Evolutionary conservation across 1,140 invertebrate genomes (phyloP).

Genomic region (Trichomalopsis sarcophagae): DNA sequence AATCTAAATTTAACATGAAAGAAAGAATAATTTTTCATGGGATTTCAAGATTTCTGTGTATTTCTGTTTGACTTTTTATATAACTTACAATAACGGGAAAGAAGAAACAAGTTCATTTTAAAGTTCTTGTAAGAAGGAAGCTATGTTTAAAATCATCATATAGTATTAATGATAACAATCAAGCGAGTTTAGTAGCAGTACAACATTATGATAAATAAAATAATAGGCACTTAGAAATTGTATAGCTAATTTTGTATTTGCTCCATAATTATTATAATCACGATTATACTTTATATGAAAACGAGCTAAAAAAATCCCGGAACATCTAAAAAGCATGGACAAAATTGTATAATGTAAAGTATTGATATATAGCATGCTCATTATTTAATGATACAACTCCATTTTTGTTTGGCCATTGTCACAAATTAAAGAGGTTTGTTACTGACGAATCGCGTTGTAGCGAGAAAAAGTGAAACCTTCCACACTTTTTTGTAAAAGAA

Average conservation of each 20-base stretch:
- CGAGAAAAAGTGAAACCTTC: slow-evolving; percentile 38
- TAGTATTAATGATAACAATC: slow-evolving; percentile 49
- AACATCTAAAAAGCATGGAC: slow-evolving; percentile 13
- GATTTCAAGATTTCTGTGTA: slow-evolving; percentile 31
- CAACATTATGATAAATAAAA: slow-evolving; percentile 52
- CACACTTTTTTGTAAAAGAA: slow-evolving; percentile 33
- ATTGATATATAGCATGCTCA: not conserved
- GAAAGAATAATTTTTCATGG: not conserved
- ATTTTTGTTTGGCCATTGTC: slow-evolving; percentile 29
- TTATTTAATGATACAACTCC: slow-evolving; percentile 8
- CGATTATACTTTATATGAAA: slow-evolving; percentile 54
- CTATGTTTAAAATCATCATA: slow-evolving; percentile 42
- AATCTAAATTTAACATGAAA: slow-evolving; percentile 24
- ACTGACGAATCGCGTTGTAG: slow-evolving; percentile 46
- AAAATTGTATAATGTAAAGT: slow-evolving; percentile 36
- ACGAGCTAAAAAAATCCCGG: not conserved
- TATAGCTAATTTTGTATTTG: slow-evolving; percentile 71
- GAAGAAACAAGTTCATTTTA: slow-evolving; percentile 41
- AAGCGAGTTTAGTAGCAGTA: slow-evolving; percentile 54
- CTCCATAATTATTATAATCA: slow-evolving; percentile 68
- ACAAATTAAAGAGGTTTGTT: slow-evolving; percentile 25
- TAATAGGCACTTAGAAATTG: slow-evolving; percentile 64
- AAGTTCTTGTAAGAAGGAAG: slow-evolving; percentile 33
- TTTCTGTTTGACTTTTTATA: slow-evolving; percentile 47
- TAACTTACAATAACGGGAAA: not conserved